A percentile compares a stretch with the other conserved stretches of the same genome.
Conservation (phyloP, 1,140 invertebrate species). For the Euglossa dilemma region DNA sequence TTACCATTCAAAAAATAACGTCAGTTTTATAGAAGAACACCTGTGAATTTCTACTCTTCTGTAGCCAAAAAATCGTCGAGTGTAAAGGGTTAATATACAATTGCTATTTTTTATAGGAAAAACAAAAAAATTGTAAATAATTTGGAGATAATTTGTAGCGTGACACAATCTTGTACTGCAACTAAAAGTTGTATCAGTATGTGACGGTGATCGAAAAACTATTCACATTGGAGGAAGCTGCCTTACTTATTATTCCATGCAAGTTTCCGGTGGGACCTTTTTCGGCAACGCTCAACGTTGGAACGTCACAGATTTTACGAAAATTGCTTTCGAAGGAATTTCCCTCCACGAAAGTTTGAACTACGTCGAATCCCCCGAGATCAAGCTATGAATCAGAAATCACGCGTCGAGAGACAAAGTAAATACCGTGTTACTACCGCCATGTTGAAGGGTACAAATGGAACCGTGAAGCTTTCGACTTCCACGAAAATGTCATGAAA, state of each 20-base stretch:
- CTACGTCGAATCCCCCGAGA: neutral
- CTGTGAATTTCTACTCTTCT: too few species aligned
- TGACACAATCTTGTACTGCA: too few species aligned
- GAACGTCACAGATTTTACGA: slow-evolving; percentile 9
- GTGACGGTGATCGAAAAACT: neutral
- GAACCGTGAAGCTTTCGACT: neutral
- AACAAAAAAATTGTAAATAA: too few species aligned
- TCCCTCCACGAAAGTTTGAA: neutral
- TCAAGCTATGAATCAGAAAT: slow-evolving; percentile 33
- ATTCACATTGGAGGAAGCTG: neutral
- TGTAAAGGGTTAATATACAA: too few species aligned
- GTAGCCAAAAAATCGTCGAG: too few species aligned
- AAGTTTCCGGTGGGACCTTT: neutral
- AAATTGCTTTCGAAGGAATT: slow-evolving; percentile 34
- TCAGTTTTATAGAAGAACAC: too few species aligned
- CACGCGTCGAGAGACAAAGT: slow-evolving; percentile 27
- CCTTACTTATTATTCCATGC: neutral
- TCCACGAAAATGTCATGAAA: neutral
- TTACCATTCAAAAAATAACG: too few species aligned
- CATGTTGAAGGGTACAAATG: neutral
- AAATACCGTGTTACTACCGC: neutral
- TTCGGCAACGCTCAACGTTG: neutral
- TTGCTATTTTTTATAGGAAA: too few species aligned
- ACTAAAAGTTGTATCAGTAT: too few species aligned
- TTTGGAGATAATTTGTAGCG: too few species aligned